Conservation (phyloP, 2,888 invertebrate genomes). For the Pseudolycoriella hygida region DNA sequence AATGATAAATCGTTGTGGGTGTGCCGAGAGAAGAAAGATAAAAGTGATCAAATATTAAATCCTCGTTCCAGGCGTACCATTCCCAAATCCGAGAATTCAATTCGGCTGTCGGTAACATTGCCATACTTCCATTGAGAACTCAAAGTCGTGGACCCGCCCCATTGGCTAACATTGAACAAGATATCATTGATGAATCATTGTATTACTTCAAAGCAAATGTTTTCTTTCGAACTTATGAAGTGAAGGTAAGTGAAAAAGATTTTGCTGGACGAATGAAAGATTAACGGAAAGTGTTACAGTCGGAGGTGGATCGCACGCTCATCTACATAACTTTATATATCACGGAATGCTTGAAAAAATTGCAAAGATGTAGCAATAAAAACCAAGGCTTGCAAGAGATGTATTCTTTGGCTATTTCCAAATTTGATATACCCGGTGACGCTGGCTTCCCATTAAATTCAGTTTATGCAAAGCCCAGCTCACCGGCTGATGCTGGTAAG, state of each 20-base stretch:
- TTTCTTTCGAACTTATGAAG: conserved; percentile 96
- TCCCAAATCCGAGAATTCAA: conserved; percentile 65
- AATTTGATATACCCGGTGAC: conserved; percentile 95
- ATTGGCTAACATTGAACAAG: conserved; percentile 45
- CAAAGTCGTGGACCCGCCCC: conserved; percentile 88
- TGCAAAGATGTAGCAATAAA: conserved; percentile 82
- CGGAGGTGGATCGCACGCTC: conserved; percentile 87
- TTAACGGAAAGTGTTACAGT: conserved; percentile 33
- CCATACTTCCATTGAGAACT: conserved; percentile 78
- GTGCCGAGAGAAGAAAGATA: too few species aligned
- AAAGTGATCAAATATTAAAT: too few species aligned
- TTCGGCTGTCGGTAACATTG: conserved; percentile 76
- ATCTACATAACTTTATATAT: conserved; percentile 96
- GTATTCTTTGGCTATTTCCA: conserved; percentile 85
- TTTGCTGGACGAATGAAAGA: not conserved
- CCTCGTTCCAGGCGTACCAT: conserved; percentile 72
- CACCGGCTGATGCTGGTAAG: conserved; percentile 61
- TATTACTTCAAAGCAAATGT: conserved; percentile 98
- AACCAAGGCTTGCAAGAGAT: conserved; percentile 87
- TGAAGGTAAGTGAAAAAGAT: conserved; percentile 52
- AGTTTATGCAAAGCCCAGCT: conserved; percentile 77
- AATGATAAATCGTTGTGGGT: too few species aligned
- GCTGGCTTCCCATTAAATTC: conserved; percentile 86
- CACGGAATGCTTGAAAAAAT: conserved; percentile 88
- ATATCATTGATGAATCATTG: conserved; percentile 94